A percentile compares a stretch with the other conserved stretches of the same genome.
Evolutionary conservation across 2,797 vertebrate genomes (phyloP).

Genomic region (Sebastes kiyomatsui): DNA sequence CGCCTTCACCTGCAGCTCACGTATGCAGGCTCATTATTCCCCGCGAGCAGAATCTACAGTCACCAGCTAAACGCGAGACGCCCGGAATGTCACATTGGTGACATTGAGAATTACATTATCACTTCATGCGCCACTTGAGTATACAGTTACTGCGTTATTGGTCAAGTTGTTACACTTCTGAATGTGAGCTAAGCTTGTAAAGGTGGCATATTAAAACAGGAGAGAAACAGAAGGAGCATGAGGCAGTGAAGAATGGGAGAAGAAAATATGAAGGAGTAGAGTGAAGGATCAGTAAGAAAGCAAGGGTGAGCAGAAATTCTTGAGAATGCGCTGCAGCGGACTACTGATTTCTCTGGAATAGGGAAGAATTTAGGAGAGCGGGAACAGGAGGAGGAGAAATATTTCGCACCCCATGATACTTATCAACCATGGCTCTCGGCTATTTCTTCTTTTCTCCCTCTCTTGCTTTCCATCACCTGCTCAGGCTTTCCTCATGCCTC

Average conservation of each 20-base stretch:
- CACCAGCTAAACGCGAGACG: not conserved
- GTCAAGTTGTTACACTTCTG: conserved; percentile 20
- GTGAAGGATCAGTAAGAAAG: conserved; percentile 3
- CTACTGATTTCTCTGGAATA: conserved; percentile 23
- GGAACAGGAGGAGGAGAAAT: conserved; percentile 25
- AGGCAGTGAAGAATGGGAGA: conserved; percentile 15
- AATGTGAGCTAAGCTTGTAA: conserved; percentile 18
- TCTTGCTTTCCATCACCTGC: conserved; percentile 38
- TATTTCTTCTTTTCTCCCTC: conserved; percentile 31
- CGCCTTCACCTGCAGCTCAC: not conserved
- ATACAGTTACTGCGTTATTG: conserved; percentile 7
- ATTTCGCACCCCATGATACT: conserved; percentile 56
- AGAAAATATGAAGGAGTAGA: conserved; percentile 2
- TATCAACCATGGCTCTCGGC: conserved; percentile 35
- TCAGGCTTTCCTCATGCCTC: conserved; percentile 38
- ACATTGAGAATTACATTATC: conserved; percentile 23
- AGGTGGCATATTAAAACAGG: conserved; percentile 25
- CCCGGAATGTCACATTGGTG: not conserved
- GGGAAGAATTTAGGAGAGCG: conserved; percentile 24
- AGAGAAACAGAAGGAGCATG: conserved; percentile 13
- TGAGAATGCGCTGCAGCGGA: conserved; percentile 35
- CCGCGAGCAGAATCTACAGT: not conserved
- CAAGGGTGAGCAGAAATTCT: conserved; percentile 5
- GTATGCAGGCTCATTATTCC: not conserved
- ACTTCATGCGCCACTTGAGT: conserved; percentile 14